A percentile compares a stretch with the other conserved stretches of the same genome.
These are phyloP conservation scores for Emydoidea blandingii DNA, from an alignment of 2,797 vertebrate species.

Conservation along the genomic window DNA sequence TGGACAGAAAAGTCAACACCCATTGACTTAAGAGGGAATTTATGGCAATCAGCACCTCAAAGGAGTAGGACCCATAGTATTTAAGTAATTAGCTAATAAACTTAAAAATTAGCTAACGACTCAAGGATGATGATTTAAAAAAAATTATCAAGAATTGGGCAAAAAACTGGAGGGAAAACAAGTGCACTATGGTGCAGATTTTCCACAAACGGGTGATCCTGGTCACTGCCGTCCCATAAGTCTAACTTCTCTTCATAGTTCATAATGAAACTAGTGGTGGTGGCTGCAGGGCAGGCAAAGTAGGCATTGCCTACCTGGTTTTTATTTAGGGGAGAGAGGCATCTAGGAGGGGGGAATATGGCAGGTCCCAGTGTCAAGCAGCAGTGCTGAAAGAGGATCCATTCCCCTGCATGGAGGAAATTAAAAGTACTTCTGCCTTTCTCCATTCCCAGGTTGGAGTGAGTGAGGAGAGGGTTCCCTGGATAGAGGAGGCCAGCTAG, in stretches of 20 bases:
- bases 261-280: not conserved
- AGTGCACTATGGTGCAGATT: not conserved
- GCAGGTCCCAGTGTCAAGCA: fast-evolving
- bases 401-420: not conserved
- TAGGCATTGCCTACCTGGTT: not conserved
- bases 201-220: not conserved
- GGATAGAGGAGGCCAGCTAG: not conserved
- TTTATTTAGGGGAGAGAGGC: not conserved
- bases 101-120: not conserved
- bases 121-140: not conserved
- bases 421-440: fast-evolving
- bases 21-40: not conserved
- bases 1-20: not conserved
- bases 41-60: not conserved
- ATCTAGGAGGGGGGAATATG: fast-evolving
- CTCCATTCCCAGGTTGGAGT: not conserved
- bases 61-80: not conserved
- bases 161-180: not conserved
- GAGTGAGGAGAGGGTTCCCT: fast-evolving
- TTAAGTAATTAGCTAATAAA: not conserved
- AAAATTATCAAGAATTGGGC: not conserved
- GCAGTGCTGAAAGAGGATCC: not conserved
- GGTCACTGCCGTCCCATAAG: not conserved
- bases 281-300: not conserved
- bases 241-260: not conserved